phyloP scores from a whole-genome alignment of 2,113 vertebrate species.

The Ailurus styani region DNA sequence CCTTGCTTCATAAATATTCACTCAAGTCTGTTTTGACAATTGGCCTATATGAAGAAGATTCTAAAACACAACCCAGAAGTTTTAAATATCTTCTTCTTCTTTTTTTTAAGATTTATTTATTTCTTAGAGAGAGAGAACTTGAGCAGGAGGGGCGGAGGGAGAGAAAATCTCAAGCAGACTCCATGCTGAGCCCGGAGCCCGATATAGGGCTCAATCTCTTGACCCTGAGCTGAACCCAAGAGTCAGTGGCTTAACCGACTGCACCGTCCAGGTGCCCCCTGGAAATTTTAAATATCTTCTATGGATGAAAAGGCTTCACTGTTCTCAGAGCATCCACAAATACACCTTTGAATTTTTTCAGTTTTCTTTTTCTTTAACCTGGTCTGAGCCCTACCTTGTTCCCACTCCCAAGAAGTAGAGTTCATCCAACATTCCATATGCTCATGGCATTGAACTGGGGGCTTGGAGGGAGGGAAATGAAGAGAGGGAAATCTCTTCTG shows the following conservation, averaged over 20 bases:
- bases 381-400: not conserved
- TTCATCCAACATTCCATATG: not conserved
- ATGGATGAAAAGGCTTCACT: not conserved
- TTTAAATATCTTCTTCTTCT: not conserved
- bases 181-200: not conserved
- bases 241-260: not conserved
- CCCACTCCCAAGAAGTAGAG: not conserved
- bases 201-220: not conserved
- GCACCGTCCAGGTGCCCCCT: not conserved
- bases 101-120: not conserved
- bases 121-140: not conserved
- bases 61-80: not conserved
- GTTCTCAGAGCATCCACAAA: not conserved
- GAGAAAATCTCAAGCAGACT: not conserved
- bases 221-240: not conserved
- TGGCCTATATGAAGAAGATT: not conserved
- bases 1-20: slow-evolving; percentile 26
- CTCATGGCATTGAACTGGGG: not conserved
- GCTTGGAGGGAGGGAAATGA: not conserved
- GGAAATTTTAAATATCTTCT: not conserved
- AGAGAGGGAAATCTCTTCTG: not conserved
- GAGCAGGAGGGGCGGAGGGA: not conserved
- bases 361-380: not conserved
- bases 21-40: not conserved
- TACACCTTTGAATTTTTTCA: not conserved